Evolutionary conservation across 2,888 invertebrate genomes (phyloP).

Genomic region (Poecilus cupreus): DNA sequence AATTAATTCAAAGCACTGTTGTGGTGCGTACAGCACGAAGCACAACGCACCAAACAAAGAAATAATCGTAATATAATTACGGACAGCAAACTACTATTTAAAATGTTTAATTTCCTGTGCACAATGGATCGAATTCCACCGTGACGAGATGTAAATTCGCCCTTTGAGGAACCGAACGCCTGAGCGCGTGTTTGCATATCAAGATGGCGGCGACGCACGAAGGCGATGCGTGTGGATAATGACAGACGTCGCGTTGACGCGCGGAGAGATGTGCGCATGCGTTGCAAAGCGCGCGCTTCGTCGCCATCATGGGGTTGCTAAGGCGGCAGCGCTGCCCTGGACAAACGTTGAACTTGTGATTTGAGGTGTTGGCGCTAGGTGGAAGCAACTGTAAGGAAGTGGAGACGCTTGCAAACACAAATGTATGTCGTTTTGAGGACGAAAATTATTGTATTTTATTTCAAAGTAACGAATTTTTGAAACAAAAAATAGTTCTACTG

Average conservation of each 20-base stretch:
- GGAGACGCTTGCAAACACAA: background rate
- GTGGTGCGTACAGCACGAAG: conserved; percentile 5
- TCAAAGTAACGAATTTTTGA: too few relatives aligned
- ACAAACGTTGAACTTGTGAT: background rate
- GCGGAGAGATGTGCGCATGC: background rate
- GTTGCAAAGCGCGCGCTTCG: background rate
- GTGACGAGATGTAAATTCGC: conserved; percentile 58
- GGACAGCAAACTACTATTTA: conserved; percentile 51
- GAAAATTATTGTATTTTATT: too few relatives aligned
- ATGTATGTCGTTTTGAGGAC: too few relatives aligned
- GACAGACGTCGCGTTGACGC: background rate
- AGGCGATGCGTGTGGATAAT: background rate
- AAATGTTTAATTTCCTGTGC: conserved; percentile 57
- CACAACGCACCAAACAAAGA: conserved; percentile 47
- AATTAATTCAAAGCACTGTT: conserved; percentile 33
- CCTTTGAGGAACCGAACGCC: conserved; percentile 16
- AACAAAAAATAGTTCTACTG: too few relatives aligned
- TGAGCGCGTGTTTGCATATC: conserved; percentile 43
- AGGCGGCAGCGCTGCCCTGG: background rate
- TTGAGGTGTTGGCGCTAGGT: background rate
- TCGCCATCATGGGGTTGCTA: conserved; percentile 35
- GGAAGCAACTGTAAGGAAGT: conserved; percentile 20
- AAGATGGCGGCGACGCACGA: conserved; percentile 45
- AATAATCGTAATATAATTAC: conserved; percentile 59
- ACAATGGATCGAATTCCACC: conserved; percentile 52